Evolutionary conservation across 1,140 invertebrate species (phyloP).

Genomic region (Orchestia grillus): DNA sequence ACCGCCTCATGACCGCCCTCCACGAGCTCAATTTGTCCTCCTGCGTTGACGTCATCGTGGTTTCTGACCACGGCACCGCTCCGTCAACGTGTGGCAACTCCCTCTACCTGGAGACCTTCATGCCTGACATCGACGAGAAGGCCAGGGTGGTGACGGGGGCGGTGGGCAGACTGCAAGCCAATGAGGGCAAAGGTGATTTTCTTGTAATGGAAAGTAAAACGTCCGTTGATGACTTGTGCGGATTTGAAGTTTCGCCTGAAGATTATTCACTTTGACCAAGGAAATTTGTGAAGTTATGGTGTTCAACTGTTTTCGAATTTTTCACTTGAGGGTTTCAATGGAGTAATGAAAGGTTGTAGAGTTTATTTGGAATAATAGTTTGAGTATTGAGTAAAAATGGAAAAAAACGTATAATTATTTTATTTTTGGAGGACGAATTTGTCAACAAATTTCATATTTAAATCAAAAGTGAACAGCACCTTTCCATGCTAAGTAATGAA

Average conservation of each 20-base stretch:
- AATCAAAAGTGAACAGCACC: too few species aligned
- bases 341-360: too few species aligned
- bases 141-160: constrained; percentile 62
- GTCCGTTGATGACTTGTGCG: not conserved
- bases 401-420: too few species aligned
- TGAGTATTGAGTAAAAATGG: too few species aligned
- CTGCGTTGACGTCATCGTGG: constrained; percentile 63
- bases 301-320: not conserved
- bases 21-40: constrained; percentile 22
- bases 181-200: constrained; percentile 37
- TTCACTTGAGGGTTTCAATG: not conserved
- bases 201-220: not conserved
- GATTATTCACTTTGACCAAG: not conserved
- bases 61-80: constrained; percentile 64
- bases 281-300: not conserved
- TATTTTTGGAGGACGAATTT: too few species aligned
- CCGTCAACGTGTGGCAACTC: constrained; percentile 50
- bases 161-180: constrained; percentile 59
- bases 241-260: not conserved
- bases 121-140: constrained; percentile 59
- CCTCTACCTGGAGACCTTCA: constrained; percentile 64
- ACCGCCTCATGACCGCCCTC: constrained; percentile 57
- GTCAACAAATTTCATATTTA: too few species aligned
- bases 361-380: too few species aligned
- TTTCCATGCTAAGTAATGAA: too few species aligned